Evolutionary conservation across 2,113 vertebrate genomes (phyloP).

Genomic region (Indri indri): DNA sequence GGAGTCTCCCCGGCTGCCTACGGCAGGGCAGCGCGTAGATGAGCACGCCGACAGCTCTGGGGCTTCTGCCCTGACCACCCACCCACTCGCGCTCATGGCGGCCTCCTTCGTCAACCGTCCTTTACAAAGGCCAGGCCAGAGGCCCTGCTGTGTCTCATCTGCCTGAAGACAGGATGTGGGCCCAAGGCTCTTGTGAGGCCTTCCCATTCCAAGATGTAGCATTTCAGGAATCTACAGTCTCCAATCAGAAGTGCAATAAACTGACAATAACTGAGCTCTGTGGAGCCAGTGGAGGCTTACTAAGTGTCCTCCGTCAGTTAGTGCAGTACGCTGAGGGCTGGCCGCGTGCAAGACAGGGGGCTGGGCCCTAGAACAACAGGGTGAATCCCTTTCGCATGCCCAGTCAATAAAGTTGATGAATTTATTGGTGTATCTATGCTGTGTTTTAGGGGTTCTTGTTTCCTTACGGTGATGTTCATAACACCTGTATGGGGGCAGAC

Average conservation of each 20-base stretch:
- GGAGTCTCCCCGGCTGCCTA: background rate
- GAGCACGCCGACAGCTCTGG: background rate
- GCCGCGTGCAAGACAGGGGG: background rate
- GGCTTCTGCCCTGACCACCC: background rate
- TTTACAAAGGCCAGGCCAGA: background rate
- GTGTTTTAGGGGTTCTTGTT: background rate
- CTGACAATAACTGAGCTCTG: background rate
- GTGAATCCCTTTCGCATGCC: background rate
- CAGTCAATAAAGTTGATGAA: background rate
- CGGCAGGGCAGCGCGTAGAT: rapidly evolving
- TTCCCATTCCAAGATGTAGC: background rate
- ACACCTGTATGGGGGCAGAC: background rate
- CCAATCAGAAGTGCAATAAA: background rate
- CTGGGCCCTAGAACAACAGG: background rate
- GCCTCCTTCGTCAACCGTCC: background rate
- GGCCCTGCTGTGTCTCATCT: background rate
- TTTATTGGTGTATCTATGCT: rapidly evolving
- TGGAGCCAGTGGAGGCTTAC: background rate
- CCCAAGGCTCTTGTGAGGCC: background rate
- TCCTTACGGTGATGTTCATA: background rate
- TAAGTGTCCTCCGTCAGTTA: background rate
- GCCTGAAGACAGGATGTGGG: background rate
- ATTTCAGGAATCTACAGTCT: background rate
- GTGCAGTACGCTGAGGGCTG: background rate
- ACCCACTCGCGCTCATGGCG: too few relatives aligned